phyloP scores from a whole-genome alignment of 2,797 vertebrate genomes.

The Nannoperca australis region DNA sequence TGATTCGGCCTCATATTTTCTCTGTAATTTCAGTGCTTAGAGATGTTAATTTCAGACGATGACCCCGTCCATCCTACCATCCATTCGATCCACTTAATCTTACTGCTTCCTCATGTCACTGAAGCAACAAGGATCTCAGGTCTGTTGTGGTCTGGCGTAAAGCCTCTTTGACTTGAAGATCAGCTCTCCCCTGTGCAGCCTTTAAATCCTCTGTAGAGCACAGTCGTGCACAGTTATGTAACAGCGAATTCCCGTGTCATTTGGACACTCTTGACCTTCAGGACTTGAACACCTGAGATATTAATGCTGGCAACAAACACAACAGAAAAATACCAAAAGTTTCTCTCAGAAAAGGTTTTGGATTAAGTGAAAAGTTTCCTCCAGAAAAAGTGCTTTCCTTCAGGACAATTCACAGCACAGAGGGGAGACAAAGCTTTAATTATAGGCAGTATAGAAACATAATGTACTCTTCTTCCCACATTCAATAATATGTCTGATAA shows the following conservation, averaged over 20 bases:
- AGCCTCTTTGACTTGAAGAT: constrained; percentile 84
- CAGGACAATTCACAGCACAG: background rate
- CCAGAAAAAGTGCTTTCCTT: background rate
- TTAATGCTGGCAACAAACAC: constrained; percentile 2
- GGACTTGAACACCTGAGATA: constrained; percentile 59
- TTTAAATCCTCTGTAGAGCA: constrained; percentile 75
- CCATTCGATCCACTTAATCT: constrained; percentile 11
- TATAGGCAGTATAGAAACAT: background rate
- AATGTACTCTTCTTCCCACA: background rate
- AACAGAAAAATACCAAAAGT: background rate
- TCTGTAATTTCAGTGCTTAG: background rate
- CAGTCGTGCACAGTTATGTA: constrained; percentile 79
- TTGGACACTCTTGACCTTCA: constrained; percentile 55
- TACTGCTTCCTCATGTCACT: constrained; percentile 44
- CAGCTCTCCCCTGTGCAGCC: constrained; percentile 67
- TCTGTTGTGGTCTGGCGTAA: constrained; percentile 81
- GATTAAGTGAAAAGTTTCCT: background rate
- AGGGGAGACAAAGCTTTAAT: background rate
- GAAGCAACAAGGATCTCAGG: constrained; percentile 61
- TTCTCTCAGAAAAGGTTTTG: background rate
- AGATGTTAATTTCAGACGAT: constrained; percentile 23
- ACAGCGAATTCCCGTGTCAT: constrained; percentile 57
- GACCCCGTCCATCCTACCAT: constrained; percentile 12
- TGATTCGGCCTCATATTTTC: background rate
- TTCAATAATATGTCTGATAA: background rate